These are phyloP conservation scores for Peromyscus attwateri DNA, from an alignment of 2,797 vertebrate genomes.

Conservation along the genomic window DNA sequence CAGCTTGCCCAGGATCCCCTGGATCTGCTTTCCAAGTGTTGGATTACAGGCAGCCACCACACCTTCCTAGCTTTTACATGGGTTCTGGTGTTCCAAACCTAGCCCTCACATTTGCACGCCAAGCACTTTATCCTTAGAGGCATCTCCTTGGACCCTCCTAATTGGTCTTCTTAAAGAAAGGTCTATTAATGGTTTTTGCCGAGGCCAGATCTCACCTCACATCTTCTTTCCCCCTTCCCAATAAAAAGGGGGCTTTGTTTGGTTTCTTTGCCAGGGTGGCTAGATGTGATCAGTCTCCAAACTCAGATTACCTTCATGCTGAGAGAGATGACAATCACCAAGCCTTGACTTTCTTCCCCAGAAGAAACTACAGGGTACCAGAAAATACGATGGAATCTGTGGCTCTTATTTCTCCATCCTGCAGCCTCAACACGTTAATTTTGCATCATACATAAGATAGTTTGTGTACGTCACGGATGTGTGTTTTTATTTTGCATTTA, in stretches of 20 bases:
- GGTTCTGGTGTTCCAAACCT: neutral
- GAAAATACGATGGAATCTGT: neutral
- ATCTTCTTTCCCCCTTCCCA: neutral
- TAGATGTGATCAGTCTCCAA: slow-evolving; percentile 58
- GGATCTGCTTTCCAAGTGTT: neutral
- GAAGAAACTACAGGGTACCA: neutral
- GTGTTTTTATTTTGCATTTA: neutral
- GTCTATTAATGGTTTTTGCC: neutral
- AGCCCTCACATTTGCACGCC: neutral
- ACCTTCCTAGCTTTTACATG: neutral
- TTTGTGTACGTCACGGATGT: rapidly evolving
- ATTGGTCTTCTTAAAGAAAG: neutral
- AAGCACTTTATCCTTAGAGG: neutral
- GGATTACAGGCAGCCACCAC: neutral
- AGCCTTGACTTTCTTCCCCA: slow-evolving; percentile 32
- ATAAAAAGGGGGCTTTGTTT: slow-evolving; percentile 59
- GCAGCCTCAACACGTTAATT: neutral
- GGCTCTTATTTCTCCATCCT: rapidly evolving
- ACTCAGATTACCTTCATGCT: slow-evolving; percentile 50
- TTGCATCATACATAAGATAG: neutral
- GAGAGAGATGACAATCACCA: slow-evolving; percentile 16
- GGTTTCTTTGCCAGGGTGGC: slow-evolving; percentile 13
- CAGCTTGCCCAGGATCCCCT: too few relatives aligned
- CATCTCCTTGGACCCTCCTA: neutral
- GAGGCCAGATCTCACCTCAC: slow-evolving; percentile 2